These are phyloP conservation scores for Eucidaris tribuloides DNA, from an alignment of 35 echinoderm and acorn worm genomes.

Conservation along the genomic window DNA sequence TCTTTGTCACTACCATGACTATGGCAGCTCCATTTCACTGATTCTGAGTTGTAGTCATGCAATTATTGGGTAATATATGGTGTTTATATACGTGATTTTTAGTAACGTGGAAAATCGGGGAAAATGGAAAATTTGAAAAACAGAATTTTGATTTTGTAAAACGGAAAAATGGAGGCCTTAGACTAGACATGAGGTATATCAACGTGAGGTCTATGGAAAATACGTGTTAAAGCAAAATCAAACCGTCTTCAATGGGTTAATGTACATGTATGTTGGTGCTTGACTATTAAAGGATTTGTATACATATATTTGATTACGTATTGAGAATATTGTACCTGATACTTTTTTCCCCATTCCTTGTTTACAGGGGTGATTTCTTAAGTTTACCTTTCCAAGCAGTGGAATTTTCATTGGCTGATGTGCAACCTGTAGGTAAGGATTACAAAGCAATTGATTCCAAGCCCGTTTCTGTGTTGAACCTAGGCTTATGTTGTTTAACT, in stretches of 20 bases:
- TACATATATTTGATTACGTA: neutral
- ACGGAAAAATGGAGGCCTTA: no score
- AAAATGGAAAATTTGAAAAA: no score
- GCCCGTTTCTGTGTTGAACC: neutral
- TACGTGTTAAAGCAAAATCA: neutral
- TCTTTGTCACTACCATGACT: no score
- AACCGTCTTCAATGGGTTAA: neutral
- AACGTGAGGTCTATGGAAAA: no score
- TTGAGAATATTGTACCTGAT: neutral
- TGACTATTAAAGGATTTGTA: neutral
- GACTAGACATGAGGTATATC: no score
- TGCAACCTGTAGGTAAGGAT: conserved; percentile 66
- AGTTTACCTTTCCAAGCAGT: conserved; percentile 91
- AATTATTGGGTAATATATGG: no score
- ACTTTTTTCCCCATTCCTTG: neutral
- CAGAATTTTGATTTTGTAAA: no score
- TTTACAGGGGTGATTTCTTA: conserved; percentile 80
- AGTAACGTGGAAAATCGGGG: no score
- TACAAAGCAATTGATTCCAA: neutral
- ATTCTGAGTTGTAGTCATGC: no score
- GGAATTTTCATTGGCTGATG: conserved; percentile 75
- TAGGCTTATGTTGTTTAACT: neutral
- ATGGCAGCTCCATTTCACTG: no score
- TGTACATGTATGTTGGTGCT: no score
- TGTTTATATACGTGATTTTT: no score